phyloP scores from a whole-genome alignment of 2,888 invertebrate species.

The Patella pellucida region DNA sequence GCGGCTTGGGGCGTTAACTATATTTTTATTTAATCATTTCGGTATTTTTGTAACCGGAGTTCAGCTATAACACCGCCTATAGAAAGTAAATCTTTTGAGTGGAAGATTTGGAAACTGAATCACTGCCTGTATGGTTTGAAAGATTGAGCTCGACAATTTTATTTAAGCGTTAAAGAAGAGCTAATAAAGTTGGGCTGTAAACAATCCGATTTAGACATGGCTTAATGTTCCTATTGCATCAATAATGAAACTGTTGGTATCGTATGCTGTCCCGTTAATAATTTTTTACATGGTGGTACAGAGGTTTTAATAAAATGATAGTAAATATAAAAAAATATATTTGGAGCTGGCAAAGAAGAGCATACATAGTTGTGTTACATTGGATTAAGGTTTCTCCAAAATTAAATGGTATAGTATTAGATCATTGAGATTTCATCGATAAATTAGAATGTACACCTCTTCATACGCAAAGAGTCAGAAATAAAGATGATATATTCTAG shows the following conservation, averaged over 20 bases:
- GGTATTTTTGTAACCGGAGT: too few species aligned
- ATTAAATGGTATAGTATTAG: too few species aligned
- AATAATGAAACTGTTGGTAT: conserved; percentile 29
- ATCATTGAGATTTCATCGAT: too few species aligned
- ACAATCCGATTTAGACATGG: conserved; percentile 38
- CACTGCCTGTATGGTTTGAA: conserved; percentile 45
- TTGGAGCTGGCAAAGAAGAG: conserved; percentile 37
- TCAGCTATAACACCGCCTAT: too few species aligned
- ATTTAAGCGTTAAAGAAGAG: conserved; percentile 36
- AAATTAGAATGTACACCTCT: too few species aligned
- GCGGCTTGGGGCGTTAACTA: too few species aligned
- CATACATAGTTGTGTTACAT: conserved; percentile 35
- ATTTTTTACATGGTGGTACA: conserved; percentile 41
- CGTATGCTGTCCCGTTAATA: conserved; percentile 41
- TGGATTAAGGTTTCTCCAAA: conserved; percentile 33
- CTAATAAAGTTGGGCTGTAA: conserved; percentile 32
- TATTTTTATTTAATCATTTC: too few species aligned
- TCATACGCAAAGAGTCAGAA: too few species aligned
- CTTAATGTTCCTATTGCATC: conserved; percentile 33
- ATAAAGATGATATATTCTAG: too few species aligned
- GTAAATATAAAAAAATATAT: conserved; percentile 26
- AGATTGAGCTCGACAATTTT: conserved; percentile 41
- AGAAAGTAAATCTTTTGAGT: too few species aligned
- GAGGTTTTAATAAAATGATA: conserved; percentile 29
- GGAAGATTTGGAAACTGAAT: too few species aligned